These are phyloP conservation scores for Alligator mississippiensis DNA, from an alignment of 2,113 vertebrate genomes.

Conservation along the genomic window DNA sequence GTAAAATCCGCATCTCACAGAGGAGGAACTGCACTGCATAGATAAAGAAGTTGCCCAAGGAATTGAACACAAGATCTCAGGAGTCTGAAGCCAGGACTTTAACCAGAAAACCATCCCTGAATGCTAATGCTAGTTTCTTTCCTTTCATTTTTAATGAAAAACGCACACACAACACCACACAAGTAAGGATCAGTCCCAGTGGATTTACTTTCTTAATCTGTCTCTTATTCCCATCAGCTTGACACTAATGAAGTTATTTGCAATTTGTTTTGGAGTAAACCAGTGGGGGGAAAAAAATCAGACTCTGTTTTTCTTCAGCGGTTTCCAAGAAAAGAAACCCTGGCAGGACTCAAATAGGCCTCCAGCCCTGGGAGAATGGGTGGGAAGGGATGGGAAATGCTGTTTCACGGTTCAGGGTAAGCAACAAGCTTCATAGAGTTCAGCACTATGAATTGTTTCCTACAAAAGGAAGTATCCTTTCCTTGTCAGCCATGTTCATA, in stretches of 20 bases:
- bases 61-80: not conserved
- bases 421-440: too few relatives aligned
- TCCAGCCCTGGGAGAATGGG: not conserved
- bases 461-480: not conserved
- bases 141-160: too few relatives aligned
- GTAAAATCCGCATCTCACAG: not conserved
- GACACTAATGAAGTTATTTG: not conserved
- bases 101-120: too few relatives aligned
- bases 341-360: not conserved
- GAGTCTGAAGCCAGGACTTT: too few relatives aligned
- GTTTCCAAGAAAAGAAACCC: not conserved
- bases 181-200: too few relatives aligned
- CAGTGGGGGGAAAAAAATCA: not conserved
- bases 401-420: too few relatives aligned
- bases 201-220: not conserved
- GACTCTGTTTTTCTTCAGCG: not conserved
- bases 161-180: too few relatives aligned
- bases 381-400: not conserved
- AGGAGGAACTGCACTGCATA: too few relatives aligned
- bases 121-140: too few relatives aligned
- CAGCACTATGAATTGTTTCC: not conserved
- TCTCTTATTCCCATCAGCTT: not conserved
- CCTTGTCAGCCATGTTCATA: not conserved
- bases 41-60: not conserved
- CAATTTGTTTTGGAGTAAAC: not conserved